Conservation (phyloP, 1,140 invertebrate species). For the Halotydeus destructor region DNA sequence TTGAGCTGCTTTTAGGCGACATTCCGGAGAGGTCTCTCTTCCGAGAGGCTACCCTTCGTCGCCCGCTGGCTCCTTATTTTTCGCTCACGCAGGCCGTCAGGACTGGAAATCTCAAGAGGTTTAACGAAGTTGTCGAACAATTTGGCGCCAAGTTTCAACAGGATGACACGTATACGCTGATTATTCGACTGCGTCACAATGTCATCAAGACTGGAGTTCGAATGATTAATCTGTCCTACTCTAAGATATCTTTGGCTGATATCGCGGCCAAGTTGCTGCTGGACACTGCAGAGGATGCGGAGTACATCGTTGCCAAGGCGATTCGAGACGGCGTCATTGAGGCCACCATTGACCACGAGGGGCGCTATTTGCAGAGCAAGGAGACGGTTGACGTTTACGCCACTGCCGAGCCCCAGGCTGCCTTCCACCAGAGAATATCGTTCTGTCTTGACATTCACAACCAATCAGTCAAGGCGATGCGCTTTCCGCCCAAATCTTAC, state of each 20-base stretch:
- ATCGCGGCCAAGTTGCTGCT: constrained; percentile 80
- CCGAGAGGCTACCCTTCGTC: constrained; percentile 59
- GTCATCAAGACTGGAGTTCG: constrained; percentile 97
- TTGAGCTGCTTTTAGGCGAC: constrained; percentile 84
- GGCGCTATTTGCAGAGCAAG: constrained; percentile 89
- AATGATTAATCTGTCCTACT: constrained; percentile 90
- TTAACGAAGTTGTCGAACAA: constrained; percentile 79
- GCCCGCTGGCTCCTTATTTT: constrained; percentile 80
- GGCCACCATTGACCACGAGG: constrained; percentile 81
- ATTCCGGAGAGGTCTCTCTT: constrained; percentile 62
- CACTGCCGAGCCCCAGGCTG: constrained; percentile 82
- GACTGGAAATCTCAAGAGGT: constrained; percentile 75
- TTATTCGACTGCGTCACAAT: constrained; percentile 83
- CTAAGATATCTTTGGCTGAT: constrained; percentile 78
- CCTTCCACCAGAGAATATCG: constrained; percentile 91
- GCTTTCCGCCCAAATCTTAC: constrained; percentile 96
- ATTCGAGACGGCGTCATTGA: constrained; percentile 97
- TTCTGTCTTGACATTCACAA: constrained; percentile 96
- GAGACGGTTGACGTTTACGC: constrained; percentile 93
- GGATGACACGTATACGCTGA: constrained; percentile 86
- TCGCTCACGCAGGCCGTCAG: constrained; percentile 92
- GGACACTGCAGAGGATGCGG: constrained; percentile 88
- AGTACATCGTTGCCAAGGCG: constrained; percentile 98
- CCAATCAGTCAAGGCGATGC: constrained; percentile 75
- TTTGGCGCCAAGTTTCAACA: constrained; percentile 57